Conservation (phyloP, 2,797 vertebrate genomes). For the Enteromius paludinosus region DNA sequence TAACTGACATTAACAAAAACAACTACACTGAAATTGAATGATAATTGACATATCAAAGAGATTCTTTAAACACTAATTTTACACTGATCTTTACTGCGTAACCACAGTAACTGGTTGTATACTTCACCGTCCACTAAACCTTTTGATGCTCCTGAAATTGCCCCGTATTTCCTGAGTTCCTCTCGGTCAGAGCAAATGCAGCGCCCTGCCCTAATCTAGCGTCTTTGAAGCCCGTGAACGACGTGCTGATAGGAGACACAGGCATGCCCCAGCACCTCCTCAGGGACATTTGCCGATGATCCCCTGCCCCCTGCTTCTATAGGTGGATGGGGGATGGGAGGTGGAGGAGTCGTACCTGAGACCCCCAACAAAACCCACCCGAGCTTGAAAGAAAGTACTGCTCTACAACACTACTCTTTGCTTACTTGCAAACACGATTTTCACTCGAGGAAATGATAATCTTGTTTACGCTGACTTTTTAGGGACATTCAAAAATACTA, state of each 20-base stretch:
- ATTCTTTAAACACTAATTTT: background rate
- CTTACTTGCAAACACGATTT: background rate
- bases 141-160: background rate
- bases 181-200: background rate
- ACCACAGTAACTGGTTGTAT: background rate
- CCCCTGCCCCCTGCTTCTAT: conserved; percentile 12
- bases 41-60: background rate
- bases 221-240: conserved; percentile 70
- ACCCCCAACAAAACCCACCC: conserved; percentile 14
- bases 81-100: background rate
- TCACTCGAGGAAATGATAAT: background rate
- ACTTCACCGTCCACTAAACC: background rate
- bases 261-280: conserved; percentile 53
- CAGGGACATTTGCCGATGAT: conserved; percentile 37
- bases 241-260: conserved; percentile 60
- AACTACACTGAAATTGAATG: background rate
- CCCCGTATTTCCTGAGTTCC: background rate
- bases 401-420: background rate
- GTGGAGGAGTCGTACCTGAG: conserved; percentile 14
- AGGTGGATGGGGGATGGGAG: conserved; percentile 26
- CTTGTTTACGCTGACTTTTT: background rate
- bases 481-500: background rate
- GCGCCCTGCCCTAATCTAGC: background rate
- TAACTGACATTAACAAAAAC: conserved; percentile 6
- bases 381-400: background rate